These are phyloP conservation scores for Erynnis tages DNA, from an alignment of 2,888 invertebrate species.

Conservation along the genomic window DNA sequence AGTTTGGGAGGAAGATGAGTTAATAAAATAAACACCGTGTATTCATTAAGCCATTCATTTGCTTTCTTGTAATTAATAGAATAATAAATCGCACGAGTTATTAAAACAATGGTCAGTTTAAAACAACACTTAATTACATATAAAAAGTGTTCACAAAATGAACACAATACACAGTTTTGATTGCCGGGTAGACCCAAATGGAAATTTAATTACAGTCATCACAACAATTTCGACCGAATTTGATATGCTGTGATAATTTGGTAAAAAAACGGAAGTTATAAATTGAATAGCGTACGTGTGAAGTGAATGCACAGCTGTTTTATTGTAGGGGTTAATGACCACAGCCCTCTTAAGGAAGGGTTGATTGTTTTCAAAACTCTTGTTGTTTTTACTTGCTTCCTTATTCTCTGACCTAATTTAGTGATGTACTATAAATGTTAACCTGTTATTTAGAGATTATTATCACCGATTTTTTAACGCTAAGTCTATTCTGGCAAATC, in stretches of 20 bases:
- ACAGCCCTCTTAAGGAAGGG: background rate
- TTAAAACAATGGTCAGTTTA: constrained; percentile 1
- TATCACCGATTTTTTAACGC: too few relatives aligned
- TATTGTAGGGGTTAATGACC: constrained; percentile 3
- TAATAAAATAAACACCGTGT: too few relatives aligned
- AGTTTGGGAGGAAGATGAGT: too few relatives aligned
- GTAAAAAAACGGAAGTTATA: constrained; percentile 24
- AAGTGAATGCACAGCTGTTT: constrained; percentile 11
- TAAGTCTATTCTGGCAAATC: too few relatives aligned
- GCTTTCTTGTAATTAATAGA: background rate
- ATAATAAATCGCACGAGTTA: background rate
- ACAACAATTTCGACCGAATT: constrained; percentile 9
- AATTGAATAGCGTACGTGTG: constrained; percentile 20
- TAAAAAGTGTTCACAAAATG: constrained; percentile 30
- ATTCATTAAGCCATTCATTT: too few relatives aligned
- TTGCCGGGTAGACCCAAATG: constrained; percentile 43
- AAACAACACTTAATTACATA: constrained; percentile 7
- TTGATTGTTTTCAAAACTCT: constrained; percentile 4
- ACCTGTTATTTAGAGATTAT: too few relatives aligned
- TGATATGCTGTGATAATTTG: constrained; percentile 21
- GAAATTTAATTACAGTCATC: constrained; percentile 38
- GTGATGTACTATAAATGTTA: too few relatives aligned
- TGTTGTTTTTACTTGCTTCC: background rate
- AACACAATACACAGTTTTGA: constrained; percentile 30
- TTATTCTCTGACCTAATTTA: background rate